Evolutionary conservation across 2,797 vertebrate genomes (phyloP), one percentile per base, ranked within the genome.

Genomic region (Scolopax bukidnonensis): DNA sequence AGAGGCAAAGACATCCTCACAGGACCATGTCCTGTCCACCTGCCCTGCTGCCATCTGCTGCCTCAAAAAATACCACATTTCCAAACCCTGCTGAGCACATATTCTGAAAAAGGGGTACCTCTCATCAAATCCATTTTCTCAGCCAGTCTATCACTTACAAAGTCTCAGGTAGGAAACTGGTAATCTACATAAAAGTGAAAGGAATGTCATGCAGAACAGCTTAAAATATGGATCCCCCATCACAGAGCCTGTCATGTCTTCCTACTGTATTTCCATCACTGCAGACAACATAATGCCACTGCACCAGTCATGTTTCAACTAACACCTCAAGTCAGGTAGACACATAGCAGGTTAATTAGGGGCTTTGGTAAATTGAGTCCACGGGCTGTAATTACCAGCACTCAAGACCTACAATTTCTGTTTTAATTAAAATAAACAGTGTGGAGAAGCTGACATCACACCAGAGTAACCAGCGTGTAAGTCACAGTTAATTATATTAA

Each of bases 381-480:
- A 96, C 48, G 95, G 97, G 95, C 96, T 98, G 97, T 98, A 98
- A 98, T 98, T 98, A 98, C 92, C 93, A 96, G 97, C 92, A 96
- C 97, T 96, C 97, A 97, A 98, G 98, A 98, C 97, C 97, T 98
- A 95, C 98, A 98, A 98, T 98, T 98, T 98, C 98, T 98, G 96
- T 97, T 98, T 98, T 98, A 98, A 98, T 98, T 98, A 98, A 98
- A 98, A 98, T 98, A 98, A 98, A 98, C 98, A 98, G 95, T 98
- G 96, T 95, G 94, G 94, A 98, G 97, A 97, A 97, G 93, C 97
- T 98, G 98, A 98, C 98, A 98, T 98, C 98, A 98, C 97, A 98
- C 96, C 83, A 73, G 96, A 98, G 97, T 97, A 98, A 98, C 97
- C 95, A 96, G 96, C n/a, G 7, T 97, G 96, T 95, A 97, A 98